Base-by-base conservation (phyloP, 2,888 invertebrate species). In the Pandemis cinnamomeana region DNA sequence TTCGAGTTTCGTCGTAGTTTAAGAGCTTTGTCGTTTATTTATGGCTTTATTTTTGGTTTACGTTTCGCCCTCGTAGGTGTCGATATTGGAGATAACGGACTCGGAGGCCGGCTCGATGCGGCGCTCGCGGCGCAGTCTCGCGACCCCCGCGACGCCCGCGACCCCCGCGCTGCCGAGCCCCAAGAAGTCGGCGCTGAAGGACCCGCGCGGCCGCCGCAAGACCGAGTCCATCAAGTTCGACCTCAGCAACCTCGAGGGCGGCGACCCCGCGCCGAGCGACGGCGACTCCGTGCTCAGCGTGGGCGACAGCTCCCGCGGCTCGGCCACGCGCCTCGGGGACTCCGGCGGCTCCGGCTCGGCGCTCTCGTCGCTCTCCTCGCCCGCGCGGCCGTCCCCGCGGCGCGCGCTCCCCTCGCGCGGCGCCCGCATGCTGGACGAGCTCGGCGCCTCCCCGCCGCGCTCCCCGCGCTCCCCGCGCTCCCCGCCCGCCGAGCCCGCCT, bases 151-250 rank as follows among this genome's bases (percentile, higher is more conserved):
- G 46, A 11, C 46, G 11, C 46, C 46, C 46, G 46, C 46, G 46
- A 46, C 46, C 46, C 11, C 46, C 46, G 46, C 0, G 11, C 66
- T 80, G 5, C 80, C 79, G 10, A 87, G 82, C 69, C 89, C 91
- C 0, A 86, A 81, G 67, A 93, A 93, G 75, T 93, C 94, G 0
- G 88, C 93, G 0, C 85, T 92, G 41, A 91, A 88, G 71, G 87
- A 90, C 66, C 89, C 88, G 0, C 70, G 73, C 5, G 78, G 83
- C 0, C 87, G 86, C 15, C 84, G 90, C 60, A 92, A 91, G 76
- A 85, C 83, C 0, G 93, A 93, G 44, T 90, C 91, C 8, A 94
- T 94, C 62, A 91, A 91, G 69, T 93, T 94, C 75, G 93, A 94
- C 75, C 79, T 93, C 6, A 91, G 91, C 77, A 92, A 93, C 77